These are phyloP conservation scores for Drosophila lacicola DNA, from an alignment of 2,888 invertebrate genomes.

Conservation along the genomic window DNA sequence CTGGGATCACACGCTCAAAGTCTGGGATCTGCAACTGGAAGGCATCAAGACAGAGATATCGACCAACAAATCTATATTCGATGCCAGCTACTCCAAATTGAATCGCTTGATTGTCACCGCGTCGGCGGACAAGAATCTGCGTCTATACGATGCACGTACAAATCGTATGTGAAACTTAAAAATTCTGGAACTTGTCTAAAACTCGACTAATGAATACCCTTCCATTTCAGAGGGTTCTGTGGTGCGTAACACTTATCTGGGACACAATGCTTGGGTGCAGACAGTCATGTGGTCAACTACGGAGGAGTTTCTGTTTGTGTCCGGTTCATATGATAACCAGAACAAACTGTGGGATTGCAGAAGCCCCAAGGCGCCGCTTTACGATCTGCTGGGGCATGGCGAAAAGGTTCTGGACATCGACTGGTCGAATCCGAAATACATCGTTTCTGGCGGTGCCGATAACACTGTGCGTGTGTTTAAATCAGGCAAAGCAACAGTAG, in stretches of 20 bases:
- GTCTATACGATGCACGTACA: slow-evolving; percentile 96
- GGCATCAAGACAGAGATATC: slow-evolving; percentile 93
- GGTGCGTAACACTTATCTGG: slow-evolving; percentile 93
- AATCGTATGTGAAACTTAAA: slow-evolving; percentile 87
- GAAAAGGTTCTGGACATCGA: slow-evolving; percentile 97
- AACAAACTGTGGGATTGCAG: slow-evolving; percentile 98
- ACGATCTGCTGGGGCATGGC: slow-evolving; percentile 96
- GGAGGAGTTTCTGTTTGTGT: slow-evolving; percentile 94
- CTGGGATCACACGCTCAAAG: slow-evolving; percentile 97
- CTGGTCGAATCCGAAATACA: slow-evolving; percentile 94
- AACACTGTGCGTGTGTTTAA: slow-evolving; percentile 96
- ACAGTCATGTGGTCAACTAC: slow-evolving; percentile 94
- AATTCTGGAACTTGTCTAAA: background rate
- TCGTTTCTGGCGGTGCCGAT: slow-evolving; percentile 97
- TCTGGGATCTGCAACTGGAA: slow-evolving; percentile 96
- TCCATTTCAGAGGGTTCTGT: slow-evolving; percentile 90
- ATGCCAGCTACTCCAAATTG: slow-evolving; percentile 92
- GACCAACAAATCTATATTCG: slow-evolving; percentile 96
- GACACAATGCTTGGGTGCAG: slow-evolving; percentile 96
- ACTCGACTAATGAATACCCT: slow-evolving; percentile 2
- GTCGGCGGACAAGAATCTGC: slow-evolving; percentile 95
- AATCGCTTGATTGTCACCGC: slow-evolving; percentile 92
- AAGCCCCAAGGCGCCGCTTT: slow-evolving; percentile 96
- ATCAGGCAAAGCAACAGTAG: slow-evolving; percentile 83
- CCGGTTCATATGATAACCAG: slow-evolving; percentile 95